A percentile compares a stretch with the other conserved stretches of the same genome.
Evolutionary conservation across 2,113 vertebrate genomes (phyloP).

Genomic region (Zingel zingel): DNA sequence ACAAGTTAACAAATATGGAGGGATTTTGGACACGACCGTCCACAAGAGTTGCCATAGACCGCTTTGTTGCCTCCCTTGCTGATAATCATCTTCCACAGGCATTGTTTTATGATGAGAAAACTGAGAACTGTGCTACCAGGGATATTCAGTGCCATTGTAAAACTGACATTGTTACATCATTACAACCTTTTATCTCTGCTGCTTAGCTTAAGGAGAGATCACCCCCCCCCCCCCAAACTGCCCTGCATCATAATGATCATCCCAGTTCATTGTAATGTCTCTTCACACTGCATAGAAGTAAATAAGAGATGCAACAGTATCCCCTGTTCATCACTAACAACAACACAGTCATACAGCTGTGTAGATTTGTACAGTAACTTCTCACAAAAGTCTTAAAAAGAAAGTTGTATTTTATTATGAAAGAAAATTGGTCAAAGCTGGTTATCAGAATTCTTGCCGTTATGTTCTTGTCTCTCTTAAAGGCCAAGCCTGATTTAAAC

Average conservation of each 20-base stretch:
- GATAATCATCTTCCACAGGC: background rate
- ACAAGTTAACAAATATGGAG: background rate
- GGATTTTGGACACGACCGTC: background rate
- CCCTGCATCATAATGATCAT: background rate
- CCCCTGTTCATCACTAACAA: background rate
- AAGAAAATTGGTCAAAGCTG: background rate
- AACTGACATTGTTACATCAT: background rate
- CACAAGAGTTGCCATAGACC: background rate
- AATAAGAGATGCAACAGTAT: background rate
- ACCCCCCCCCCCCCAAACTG: background rate
- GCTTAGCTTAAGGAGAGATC: background rate
- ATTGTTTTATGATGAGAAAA: slow-evolving; percentile 19
- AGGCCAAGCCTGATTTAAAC: slow-evolving; percentile 93
- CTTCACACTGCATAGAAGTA: background rate
- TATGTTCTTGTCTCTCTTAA: slow-evolving; percentile 28
- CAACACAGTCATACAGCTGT: background rate
- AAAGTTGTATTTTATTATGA: background rate
- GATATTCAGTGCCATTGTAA: slow-evolving; percentile 7
- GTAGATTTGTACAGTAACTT: background rate
- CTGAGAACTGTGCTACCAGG: background rate
- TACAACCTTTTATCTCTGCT: slow-evolving; percentile 2
- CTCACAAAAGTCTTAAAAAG: background rate
- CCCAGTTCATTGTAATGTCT: background rate
- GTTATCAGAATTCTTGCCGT: background rate
- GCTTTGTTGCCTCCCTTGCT: background rate